Conservation (phyloP, 2,113 vertebrate genomes). For the Mionectes macconnelli region DNA sequence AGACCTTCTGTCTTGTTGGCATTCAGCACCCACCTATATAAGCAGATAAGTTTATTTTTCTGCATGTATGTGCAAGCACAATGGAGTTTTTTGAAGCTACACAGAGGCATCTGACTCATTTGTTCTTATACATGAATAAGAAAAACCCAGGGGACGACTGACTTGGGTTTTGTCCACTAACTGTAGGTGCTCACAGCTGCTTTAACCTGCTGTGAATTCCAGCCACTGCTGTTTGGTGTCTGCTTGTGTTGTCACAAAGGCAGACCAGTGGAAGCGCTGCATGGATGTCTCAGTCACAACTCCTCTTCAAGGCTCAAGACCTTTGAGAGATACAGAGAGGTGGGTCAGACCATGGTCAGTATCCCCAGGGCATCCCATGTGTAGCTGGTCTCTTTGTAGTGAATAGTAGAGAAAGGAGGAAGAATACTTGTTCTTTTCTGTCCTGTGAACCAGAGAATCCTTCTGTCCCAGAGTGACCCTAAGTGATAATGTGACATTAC, state of each 20-base stretch:
- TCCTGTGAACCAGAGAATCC: background rate
- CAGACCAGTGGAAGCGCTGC: background rate
- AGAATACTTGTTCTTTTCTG: fast-evolving
- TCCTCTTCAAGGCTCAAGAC: background rate
- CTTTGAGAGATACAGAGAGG: background rate
- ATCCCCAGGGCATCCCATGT: background rate
- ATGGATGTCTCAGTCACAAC: background rate
- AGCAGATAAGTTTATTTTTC: background rate
- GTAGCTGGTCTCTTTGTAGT: background rate
- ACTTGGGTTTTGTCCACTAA: background rate
- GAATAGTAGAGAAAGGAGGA: background rate
- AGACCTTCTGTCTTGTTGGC: background rate
- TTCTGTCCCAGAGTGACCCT: background rate
- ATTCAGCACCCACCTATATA: background rate
- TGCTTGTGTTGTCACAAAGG: background rate
- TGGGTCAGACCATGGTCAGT: background rate
- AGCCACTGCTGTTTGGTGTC: background rate
- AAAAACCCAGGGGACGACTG: background rate
- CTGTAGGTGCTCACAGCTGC: background rate
- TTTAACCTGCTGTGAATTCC: background rate
- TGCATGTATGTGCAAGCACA: background rate
- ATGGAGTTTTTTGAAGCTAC: background rate
- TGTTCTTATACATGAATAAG: background rate
- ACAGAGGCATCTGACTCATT: background rate
- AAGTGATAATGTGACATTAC: background rate